phyloP scores from a whole-genome alignment of 2,113 vertebrate species.

The Neogobius melanostomus region DNA sequence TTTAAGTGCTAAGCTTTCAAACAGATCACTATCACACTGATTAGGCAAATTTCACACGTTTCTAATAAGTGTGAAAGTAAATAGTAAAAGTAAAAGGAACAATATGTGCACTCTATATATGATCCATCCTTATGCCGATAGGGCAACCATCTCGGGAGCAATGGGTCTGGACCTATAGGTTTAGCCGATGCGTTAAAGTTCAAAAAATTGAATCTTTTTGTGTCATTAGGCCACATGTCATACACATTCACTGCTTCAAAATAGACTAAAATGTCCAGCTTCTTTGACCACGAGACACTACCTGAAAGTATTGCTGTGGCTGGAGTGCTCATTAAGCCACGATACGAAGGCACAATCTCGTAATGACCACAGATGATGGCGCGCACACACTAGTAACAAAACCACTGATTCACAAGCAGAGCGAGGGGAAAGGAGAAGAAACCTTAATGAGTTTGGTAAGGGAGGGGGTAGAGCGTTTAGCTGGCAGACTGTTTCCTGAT shows the following conservation, averaged over 20 bases:
- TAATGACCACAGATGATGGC: constrained; percentile 76
- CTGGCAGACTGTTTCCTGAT: constrained; percentile 75
- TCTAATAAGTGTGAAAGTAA: no score
- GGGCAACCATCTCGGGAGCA: no score
- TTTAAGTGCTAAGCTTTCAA: no score
- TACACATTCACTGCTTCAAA: neutral
- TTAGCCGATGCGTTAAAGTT: no score
- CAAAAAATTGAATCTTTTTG: neutral
- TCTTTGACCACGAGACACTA: constrained; percentile 56
- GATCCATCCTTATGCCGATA: no score
- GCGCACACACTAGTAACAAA: constrained; percentile 74
- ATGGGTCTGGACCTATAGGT: no score
- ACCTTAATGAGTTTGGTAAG: constrained; percentile 65
- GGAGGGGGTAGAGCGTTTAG: constrained; percentile 57
- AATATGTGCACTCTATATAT: no score
- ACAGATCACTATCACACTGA: no score
- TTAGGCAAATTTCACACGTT: no score
- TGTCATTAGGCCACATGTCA: constrained; percentile 42
- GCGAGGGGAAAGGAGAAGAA: constrained; percentile 60
- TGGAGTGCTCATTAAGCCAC: constrained; percentile 71
- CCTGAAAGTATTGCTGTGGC: constrained; percentile 59
- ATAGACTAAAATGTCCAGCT: constrained; percentile 30
- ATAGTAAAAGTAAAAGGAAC: no score
- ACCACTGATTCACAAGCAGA: constrained; percentile 73
- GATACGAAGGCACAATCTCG: constrained; percentile 67